Evolutionary conservation across 2,797 vertebrate species (phyloP), one percentile per base, ranked within the genome.

Genomic region (Intellagama lesueurii): DNA sequence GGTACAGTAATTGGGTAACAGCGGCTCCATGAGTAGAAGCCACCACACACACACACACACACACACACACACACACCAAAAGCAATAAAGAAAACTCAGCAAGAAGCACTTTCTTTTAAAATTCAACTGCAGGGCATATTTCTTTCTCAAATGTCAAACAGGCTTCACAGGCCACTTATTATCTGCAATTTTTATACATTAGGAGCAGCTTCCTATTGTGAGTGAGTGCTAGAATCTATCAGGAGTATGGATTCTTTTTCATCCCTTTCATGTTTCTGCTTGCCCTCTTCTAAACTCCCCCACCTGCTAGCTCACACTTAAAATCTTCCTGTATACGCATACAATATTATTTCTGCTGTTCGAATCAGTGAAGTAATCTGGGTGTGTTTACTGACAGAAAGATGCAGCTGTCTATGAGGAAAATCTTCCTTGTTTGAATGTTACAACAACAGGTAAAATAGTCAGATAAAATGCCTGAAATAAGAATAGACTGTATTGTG

Each of bases 221-320:
- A 92, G 87, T 85, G 88, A 82, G 78, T 82, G 83, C 32, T 56
- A 86, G 92, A 95, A 93, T 90, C 82, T 93, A 91, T 2, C 49
- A 78, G 49, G 78, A 44, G 88, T 91, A 60, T 70, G 89, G 83
- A 86, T 90, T 89, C 90, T 76, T 93, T 90, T 77, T 88, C 83
- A 90, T 92, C 88, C 89, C 89, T 94, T 94, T 95, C 69, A 89
- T 92, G 69, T 94, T 92, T 94, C 91, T 86, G 86, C 44, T 85
- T 90, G 12, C 66, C 47, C 52, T 76, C 40, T 77, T 88, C 93
- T 92, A 90, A 83, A 92, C 91, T 93, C 89, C 88, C 49, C 87
- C 91, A 86, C 81, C 83, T 22, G 72, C 3, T 78, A 70, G 75
- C 70, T n/a, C 68, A 90, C 85, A 32, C 44, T 90, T 86, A 77